Conservation (phyloP, 2,113 vertebrate species). For the Archocentrus centrarchus region DNA sequence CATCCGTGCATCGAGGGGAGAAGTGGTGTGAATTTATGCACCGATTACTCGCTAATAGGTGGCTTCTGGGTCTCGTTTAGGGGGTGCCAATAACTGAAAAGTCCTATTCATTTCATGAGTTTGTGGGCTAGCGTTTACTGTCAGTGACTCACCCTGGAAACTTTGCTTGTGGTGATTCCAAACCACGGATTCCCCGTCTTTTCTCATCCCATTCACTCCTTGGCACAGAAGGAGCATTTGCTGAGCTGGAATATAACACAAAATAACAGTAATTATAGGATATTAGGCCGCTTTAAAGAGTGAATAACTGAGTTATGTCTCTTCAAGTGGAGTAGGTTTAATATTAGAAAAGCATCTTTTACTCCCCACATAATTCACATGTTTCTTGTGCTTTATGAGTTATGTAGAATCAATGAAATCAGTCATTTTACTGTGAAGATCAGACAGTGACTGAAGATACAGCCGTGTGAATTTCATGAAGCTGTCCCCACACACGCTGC, state of each 20-base stretch:
- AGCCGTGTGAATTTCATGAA: not conserved
- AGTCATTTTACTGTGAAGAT: not conserved
- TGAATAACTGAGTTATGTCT: not conserved
- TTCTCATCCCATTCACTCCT: slow-evolving; percentile 59
- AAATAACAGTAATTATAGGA: not conserved
- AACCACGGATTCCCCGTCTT: slow-evolving; percentile 59
- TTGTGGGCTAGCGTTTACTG: slow-evolving; percentile 35
- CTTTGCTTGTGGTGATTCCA: slow-evolving; percentile 76
- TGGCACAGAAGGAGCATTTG: slow-evolving; percentile 76
- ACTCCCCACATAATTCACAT: not conserved
- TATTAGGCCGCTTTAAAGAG: not conserved
- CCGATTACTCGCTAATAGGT: slow-evolving; percentile 1
- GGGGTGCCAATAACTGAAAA: slow-evolving; percentile 23
- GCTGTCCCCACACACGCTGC: not conserved
- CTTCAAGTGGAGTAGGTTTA: not conserved
- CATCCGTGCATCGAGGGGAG: not conserved
- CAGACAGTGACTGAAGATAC: not conserved
- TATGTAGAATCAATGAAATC: not conserved
- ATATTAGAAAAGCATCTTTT: not conserved
- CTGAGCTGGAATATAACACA: slow-evolving; percentile 62
- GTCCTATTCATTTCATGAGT: slow-evolving; percentile 32
- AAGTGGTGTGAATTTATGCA: slow-evolving; percentile 13
- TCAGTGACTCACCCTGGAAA: slow-evolving; percentile 74
- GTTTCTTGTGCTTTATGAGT: not conserved
- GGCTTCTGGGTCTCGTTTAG: not conserved